These are phyloP conservation scores for Hemiprocne comata DNA, from an alignment of 2,113 vertebrate genomes.

Conservation along the genomic window DNA sequence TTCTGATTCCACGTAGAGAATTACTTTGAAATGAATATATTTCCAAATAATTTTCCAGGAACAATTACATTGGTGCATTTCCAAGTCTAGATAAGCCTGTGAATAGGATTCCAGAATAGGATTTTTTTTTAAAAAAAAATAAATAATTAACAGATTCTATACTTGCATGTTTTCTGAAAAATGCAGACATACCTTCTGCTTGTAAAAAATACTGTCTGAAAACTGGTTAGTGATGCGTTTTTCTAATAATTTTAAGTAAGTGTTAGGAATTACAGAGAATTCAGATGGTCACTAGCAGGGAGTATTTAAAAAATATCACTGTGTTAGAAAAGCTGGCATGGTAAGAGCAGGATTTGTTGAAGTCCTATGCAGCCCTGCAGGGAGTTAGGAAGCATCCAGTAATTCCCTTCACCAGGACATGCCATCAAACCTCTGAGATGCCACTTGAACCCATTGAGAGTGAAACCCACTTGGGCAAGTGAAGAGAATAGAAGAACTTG, in stretches of 20 bases:
- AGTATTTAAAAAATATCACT: background rate
- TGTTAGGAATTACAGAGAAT: background rate
- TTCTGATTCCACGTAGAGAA: background rate
- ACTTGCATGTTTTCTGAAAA: background rate
- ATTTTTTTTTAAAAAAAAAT: background rate
- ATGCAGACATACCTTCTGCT: background rate
- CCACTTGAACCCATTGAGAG: background rate
- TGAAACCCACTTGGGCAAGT: background rate
- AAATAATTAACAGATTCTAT: background rate
- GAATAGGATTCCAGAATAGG: background rate
- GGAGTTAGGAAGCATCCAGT: background rate
- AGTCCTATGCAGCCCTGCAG: background rate
- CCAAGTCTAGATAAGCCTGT: slow-evolving; percentile 20
- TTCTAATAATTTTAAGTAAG: background rate
- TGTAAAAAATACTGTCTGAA: slow-evolving; percentile 1
- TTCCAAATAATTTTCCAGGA: slow-evolving; percentile 23
- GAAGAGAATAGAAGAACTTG: background rate
- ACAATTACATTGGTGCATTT: slow-evolving; percentile 15
- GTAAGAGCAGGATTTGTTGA: background rate
- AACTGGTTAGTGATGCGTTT: background rate
- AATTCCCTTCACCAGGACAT: background rate
- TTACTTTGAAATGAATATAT: background rate
- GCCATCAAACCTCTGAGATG: background rate
- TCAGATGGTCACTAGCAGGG: background rate
- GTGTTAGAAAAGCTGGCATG: background rate